Evolutionary conservation across 2,888 invertebrate species (phyloP).

Genomic region (Machimus atricapillus): DNA sequence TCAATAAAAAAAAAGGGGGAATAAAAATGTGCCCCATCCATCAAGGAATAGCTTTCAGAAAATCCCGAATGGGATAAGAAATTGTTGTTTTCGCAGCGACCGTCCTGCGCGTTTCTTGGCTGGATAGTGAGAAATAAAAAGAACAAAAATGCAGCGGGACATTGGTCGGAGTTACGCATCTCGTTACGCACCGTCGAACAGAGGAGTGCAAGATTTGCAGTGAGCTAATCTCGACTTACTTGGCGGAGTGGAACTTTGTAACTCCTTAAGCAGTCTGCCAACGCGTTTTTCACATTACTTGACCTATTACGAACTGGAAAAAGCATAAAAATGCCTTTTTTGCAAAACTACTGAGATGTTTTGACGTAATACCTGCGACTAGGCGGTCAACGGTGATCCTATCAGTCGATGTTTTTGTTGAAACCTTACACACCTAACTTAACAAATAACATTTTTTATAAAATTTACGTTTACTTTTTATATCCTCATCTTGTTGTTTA

Average conservation of each 20-base stretch:
- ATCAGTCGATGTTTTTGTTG: too few relatives aligned
- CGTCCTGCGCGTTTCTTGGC: background rate
- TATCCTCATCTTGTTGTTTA: too few relatives aligned
- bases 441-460: too few relatives aligned
- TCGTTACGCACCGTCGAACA: background rate
- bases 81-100: background rate
- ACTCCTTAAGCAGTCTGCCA: background rate
- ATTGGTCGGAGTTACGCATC: background rate
- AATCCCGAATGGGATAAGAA: background rate
- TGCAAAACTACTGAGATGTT: background rate
- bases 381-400: background rate
- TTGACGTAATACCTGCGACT: background rate
- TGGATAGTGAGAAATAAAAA: background rate
- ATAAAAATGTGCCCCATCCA: background rate
- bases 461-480: too few relatives aligned
- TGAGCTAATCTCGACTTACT: background rate
- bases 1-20: background rate
- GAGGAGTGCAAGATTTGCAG: background rate
- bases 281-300: background rate
- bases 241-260: background rate
- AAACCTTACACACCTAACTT: too few relatives aligned
- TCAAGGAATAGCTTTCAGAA: background rate
- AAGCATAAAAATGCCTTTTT: background rate
- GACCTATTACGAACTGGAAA: background rate
- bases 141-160: background rate